phyloP scores from a whole-genome alignment of 2,888 invertebrate genomes.

The Allolobophora icterica region DNA sequence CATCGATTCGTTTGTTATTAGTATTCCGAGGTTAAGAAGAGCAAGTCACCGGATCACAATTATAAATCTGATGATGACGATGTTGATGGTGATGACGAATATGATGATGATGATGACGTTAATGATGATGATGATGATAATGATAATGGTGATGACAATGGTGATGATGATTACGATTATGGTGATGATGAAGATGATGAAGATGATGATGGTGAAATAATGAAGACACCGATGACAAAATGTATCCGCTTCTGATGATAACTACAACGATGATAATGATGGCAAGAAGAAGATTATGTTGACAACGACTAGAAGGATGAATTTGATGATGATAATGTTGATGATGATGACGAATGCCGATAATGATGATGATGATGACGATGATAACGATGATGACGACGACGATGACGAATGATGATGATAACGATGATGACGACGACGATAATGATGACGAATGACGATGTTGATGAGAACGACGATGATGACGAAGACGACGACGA shows the following conservation, averaged over 20 bases:
- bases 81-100: no score
- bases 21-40: background rate
- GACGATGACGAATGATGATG: slow-evolving; percentile 23
- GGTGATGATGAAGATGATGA: background rate
- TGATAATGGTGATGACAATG: background rate
- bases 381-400: slow-evolving; percentile 26
- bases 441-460: background rate
- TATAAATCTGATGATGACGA: background rate
- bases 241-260: background rate
- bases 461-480: no score
- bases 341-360: background rate
- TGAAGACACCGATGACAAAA: no score
- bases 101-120: background rate
- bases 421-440: slow-evolving; percentile 24
- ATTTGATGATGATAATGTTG: background rate
- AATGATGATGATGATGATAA: background rate
- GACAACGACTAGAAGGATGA: no score
- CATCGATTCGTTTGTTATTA: background rate
- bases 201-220: background rate
- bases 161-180: background rate
- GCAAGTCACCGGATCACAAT: background rate
- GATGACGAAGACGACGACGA: no score
- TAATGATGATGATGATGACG: slow-evolving; percentile 30
- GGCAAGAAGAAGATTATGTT: no score
- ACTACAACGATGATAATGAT: slow-evolving; percentile 19